Evolutionary conservation across 2,797 vertebrate genomes (phyloP).

Genomic region (Xenopus petersii): DNA sequence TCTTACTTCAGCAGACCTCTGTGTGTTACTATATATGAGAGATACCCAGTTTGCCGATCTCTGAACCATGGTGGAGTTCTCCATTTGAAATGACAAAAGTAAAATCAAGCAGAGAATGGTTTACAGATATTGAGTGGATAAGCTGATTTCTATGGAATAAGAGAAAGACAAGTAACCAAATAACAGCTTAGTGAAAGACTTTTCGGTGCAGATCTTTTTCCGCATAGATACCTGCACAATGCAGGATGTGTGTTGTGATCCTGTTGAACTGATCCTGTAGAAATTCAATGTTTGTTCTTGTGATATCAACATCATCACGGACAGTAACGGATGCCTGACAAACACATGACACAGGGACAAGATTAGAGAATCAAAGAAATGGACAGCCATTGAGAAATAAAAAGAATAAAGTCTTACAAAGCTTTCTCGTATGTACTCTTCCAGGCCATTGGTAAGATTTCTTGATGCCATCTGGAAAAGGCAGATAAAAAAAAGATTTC

Average conservation of each 20-base stretch:
- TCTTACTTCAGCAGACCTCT: too few relatives aligned
- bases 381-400: not conserved
- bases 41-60: too few relatives aligned
- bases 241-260: conserved; percentile 85
- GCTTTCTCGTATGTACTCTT: conserved; percentile 86
- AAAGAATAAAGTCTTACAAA: conserved; percentile 73
- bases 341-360: not conserved
- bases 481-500: not conserved
- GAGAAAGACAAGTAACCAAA: too few relatives aligned
- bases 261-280: conserved; percentile 83
- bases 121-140: too few relatives aligned
- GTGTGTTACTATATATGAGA: too few relatives aligned
- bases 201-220: not conserved
- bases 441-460: conserved; percentile 77
- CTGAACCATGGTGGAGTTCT: too few relatives aligned
- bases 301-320: conserved; percentile 81
- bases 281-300: conserved; percentile 85
- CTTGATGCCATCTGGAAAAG: conserved; percentile 75
- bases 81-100: too few relatives aligned
- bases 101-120: too few relatives aligned
- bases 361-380: not conserved
- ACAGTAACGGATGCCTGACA: conserved; percentile 79
- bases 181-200: not conserved
- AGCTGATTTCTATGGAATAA: too few relatives aligned
- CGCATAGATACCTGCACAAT: conserved; percentile 70